These are phyloP conservation scores for Campoplex capitator DNA, from an alignment of 2,888 invertebrate genomes.

Conservation along the genomic window DNA sequence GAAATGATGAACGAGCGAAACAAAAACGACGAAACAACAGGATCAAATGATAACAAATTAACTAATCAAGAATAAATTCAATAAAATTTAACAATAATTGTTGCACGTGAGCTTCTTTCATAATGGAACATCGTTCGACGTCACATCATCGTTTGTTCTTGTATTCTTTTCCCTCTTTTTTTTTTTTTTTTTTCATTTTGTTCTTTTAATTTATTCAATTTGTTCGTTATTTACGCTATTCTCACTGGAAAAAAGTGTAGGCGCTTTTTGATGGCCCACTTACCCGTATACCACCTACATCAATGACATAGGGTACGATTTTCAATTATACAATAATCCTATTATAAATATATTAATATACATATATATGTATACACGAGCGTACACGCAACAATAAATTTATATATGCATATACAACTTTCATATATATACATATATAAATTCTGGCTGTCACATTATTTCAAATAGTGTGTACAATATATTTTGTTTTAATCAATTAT, in stretches of 20 bases:
- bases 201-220: conserved; percentile 31
- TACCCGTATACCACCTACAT: conserved; percentile 72
- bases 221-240: conserved; percentile 57
- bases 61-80: conserved; percentile 13
- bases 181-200: background rate
- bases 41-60: conserved; percentile 20
- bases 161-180: background rate
- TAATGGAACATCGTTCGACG: conserved; percentile 22
- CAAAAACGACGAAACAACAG: background rate
- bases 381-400: conserved; percentile 50
- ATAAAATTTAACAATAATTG: conserved; percentile 37
- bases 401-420: background rate
- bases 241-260: conserved; percentile 69
- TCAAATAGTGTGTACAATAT: conserved; percentile 32
- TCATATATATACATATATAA: conserved; percentile 49
- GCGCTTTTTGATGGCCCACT: conserved; percentile 70
- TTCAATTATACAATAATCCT: conserved; percentile 34
- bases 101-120: conserved; percentile 23
- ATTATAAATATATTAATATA: conserved; percentile 2
- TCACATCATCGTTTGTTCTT: background rate
- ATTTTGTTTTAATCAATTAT: conserved; percentile 9
- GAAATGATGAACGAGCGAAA: background rate
- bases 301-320: conserved; percentile 66
- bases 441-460: conserved; percentile 45
- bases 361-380: conserved; percentile 33